phyloP scores from a whole-genome alignment of 2,113 vertebrate species.

The Eudyptes chrysolophus region DNA sequence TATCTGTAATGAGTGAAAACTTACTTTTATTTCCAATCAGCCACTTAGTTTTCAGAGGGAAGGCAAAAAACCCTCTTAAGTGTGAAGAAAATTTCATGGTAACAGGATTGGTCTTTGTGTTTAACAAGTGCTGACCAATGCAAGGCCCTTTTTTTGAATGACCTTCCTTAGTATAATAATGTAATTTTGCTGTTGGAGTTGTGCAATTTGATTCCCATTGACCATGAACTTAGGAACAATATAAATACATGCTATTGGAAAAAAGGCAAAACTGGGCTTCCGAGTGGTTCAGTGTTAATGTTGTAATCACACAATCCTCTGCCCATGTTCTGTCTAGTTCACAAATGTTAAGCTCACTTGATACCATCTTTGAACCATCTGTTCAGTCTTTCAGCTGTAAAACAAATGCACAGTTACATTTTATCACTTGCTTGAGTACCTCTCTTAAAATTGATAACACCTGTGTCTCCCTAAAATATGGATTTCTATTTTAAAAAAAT shows the following conservation, averaged over 20 bases:
- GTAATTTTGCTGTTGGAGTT: not conserved
- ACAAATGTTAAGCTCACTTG: not conserved
- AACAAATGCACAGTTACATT: not conserved
- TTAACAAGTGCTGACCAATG: not conserved
- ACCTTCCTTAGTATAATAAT: not conserved
- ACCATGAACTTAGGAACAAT: not conserved
- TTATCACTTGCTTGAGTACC: not conserved
- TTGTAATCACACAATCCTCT: not conserved
- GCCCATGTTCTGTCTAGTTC: not conserved
- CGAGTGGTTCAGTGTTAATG: not conserved
- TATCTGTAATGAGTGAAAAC: not conserved
- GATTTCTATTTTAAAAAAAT: not conserved
- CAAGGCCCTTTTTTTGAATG: not conserved
- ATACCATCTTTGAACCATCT: not conserved
- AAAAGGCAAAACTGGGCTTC: not conserved
- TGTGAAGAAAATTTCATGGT: not conserved
- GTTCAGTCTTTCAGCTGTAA: not conserved
- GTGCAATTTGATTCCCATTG: not conserved
- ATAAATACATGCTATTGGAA: not conserved
- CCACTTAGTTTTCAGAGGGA: not conserved
- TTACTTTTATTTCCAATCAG: not conserved
- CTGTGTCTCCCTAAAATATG: not conserved
- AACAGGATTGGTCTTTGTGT: not conserved
- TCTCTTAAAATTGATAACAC: not conserved
- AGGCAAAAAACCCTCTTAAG: not conserved